Conservation (phyloP, 1,140 invertebrate species). For the Hylyphantes graminicola region DNA sequence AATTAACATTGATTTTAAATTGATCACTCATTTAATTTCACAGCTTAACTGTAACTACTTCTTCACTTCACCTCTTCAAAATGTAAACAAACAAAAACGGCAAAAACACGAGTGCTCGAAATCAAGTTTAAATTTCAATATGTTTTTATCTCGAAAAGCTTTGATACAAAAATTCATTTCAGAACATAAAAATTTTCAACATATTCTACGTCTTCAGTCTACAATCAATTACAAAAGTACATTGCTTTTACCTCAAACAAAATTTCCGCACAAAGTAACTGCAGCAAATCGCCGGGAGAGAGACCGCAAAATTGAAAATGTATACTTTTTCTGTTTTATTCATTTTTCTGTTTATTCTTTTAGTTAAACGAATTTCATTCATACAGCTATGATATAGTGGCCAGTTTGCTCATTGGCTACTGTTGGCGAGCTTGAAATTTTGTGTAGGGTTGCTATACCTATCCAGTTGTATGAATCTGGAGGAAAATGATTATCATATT, state of each 20-base stretch:
- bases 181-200: no score
- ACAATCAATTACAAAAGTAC: slow-evolving; percentile 63
- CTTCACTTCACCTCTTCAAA: no score
- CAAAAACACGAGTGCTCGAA: no score
- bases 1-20: no score
- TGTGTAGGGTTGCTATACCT: not conserved
- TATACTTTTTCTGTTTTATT: slow-evolving; percentile 33
- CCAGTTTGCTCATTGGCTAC: not conserved
- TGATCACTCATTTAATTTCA: no score
- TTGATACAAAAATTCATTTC: no score
- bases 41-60: no score
- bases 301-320: slow-evolving; percentile 73
- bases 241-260: slow-evolving; percentile 77
- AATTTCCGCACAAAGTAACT: slow-evolving; percentile 75
- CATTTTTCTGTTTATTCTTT: not conserved
- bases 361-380: not conserved
- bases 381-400: not conserved
- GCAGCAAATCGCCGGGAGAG: slow-evolving; percentile 69
- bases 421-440: not conserved
- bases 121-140: no score
- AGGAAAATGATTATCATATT: not conserved
- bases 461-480: no score
- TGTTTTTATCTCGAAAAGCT: no score
- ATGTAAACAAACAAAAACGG: no score
- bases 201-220: not conserved